Base-by-base conservation (phyloP, 2,888 invertebrate genomes). In the Proisotoma minuta region DNA sequence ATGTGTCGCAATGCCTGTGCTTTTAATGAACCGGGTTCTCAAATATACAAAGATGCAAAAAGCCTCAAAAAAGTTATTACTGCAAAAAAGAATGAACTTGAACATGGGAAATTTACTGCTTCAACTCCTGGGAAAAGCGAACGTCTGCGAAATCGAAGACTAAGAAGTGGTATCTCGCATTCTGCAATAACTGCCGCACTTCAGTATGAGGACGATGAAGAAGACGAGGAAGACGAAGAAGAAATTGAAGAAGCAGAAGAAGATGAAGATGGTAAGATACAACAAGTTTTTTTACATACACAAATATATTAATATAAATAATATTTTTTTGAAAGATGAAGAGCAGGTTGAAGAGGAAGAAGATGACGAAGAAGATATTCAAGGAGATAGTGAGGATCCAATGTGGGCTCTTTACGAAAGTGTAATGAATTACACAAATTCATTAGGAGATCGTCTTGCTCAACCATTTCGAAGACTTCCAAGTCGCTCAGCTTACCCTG, bases 21-120 rank as follows among this genome's bases (percentile, higher is more conserved):
- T 20, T 99, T 95, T 76, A 98, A 98, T 77, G 97, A 97, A 76
- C 94, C 98, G 0, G 94, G 94, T 1, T 96, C 96, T 15, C 88
- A 89, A 77, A 96, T 98, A 73, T 97, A 95, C 77, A 95, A 93
- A 79, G 94, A 96, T 79, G 95, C 97, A 1, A 92, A 91, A 76
- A 82, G 86, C 24, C 79, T 98, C 59, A 89, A 91, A 76, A 91
- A 89, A 82, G 85, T 90, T 69, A 81, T 83, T 56, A 76, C 77
- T 10, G 76, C 77, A 4, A 80, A 79, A 62, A 87, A 86, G 71
- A 80, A 84, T 60, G 90, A 91, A 76, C 81, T 91, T 12, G 89
- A 89, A 67, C 84, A 85, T 74, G 85, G 87, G 0, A 84, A 85
- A 70, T 54, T 52, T 27, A 59, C 50, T 8, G 63, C 66, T 18